Evolutionary conservation across 2,888 invertebrate species (phyloP).

Genomic region (Branchipolynoe longqiensis): DNA sequence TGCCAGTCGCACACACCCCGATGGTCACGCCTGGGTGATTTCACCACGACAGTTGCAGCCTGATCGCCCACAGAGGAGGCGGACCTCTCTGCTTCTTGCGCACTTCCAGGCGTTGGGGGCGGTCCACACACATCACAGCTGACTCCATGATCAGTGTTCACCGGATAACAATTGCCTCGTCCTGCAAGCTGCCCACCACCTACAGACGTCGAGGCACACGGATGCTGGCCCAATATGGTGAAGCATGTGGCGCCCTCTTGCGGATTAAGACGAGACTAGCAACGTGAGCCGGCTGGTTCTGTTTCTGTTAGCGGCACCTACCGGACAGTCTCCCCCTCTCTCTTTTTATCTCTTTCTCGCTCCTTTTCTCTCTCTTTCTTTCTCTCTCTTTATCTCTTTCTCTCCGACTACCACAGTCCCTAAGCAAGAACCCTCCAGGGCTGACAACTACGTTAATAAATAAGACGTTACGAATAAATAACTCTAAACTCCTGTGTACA

Average conservation of each 20-base stretch:
- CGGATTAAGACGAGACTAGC: not conserved
- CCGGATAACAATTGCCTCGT: not conserved
- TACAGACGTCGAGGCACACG: not conserved
- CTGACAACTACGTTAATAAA: conserved; percentile 35
- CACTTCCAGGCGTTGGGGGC: no score
- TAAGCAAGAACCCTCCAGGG: conserved; percentile 35
- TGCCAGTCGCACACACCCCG: no score
- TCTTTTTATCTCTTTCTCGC: no score
- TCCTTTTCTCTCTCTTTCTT: no score
- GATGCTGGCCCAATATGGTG: not conserved
- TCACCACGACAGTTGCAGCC: no score
- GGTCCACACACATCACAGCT: not conserved
- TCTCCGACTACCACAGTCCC: not conserved
- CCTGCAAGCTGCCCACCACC: not conserved
- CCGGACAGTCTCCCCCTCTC: not conserved
- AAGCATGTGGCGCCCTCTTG: conserved; percentile 4
- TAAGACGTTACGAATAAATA: conserved; percentile 49
- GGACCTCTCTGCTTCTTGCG: no score
- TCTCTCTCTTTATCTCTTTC: not conserved
- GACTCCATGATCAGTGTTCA: not conserved
- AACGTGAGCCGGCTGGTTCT: not conserved
- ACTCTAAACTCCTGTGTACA: conserved; percentile 15
- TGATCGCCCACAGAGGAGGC: no score
- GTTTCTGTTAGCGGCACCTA: not conserved
- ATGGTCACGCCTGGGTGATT: no score